phyloP scores from a whole-genome alignment of 2,797 vertebrate genomes.

The Neosilurus mollespiculum region DNA sequence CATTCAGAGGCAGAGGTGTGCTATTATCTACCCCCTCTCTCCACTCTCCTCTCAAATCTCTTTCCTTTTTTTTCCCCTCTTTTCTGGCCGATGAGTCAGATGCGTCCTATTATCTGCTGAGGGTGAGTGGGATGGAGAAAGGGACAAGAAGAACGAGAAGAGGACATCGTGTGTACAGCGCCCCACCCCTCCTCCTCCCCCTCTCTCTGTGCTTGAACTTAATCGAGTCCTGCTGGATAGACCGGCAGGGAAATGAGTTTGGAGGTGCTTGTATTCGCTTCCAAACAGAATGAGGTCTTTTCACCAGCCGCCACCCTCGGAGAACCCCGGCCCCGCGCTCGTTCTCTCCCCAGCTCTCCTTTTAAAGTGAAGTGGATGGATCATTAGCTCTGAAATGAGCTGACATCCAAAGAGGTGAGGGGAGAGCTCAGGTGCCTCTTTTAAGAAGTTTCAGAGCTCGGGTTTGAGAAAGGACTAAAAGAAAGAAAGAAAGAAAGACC shows the following conservation, averaged over 20 bases:
- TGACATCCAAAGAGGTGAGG: constrained; percentile 46
- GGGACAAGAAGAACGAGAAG: constrained; percentile 42
- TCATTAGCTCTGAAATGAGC: constrained; percentile 58
- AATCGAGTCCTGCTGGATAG: constrained; percentile 55
- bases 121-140: constrained; percentile 45
- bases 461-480: constrained; percentile 24
- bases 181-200: constrained; percentile 30
- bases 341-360: constrained; percentile 44
- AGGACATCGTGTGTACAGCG: constrained; percentile 50
- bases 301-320: constrained; percentile 51
- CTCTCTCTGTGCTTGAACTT: constrained; percentile 34
- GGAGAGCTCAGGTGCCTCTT: constrained; percentile 37
- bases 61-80: constrained; percentile 15
- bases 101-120: constrained; percentile 52
- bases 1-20: constrained; percentile 29
- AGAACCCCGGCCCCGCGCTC: constrained; percentile 32
- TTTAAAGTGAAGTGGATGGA: constrained; percentile 52
- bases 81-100: constrained; percentile 42
- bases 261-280: constrained; percentile 43
- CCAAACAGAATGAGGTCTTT: constrained; percentile 55
- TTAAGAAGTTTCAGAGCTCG: constrained; percentile 34
- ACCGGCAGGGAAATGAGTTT: constrained; percentile 55
- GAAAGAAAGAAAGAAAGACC: constrained; percentile 13
- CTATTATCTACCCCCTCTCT: constrained; percentile 36
- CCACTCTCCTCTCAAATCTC: constrained; percentile 32